These are phyloP conservation scores for Iselma pallidipennis DNA, from an alignment of 2,888 invertebrate genomes.

Conservation along the genomic window DNA sequence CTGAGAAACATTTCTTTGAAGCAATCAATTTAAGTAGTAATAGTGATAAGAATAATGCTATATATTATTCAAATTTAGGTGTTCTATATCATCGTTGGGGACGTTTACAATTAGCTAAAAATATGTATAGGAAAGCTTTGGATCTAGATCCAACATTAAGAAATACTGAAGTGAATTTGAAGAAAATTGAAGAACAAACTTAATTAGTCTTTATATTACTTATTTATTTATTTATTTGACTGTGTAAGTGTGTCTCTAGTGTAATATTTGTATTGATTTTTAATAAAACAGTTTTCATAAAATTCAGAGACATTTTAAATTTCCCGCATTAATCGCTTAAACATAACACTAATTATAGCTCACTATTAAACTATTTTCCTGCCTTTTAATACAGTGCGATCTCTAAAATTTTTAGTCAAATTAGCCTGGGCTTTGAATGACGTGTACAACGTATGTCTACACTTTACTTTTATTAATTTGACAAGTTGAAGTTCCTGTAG, in stretches of 20 bases:
- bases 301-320: not conserved
- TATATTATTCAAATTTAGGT: slow-evolving; percentile 88
- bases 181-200: slow-evolving; percentile 47
- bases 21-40: slow-evolving; percentile 71
- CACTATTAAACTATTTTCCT: too few species aligned
- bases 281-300: too few species aligned
- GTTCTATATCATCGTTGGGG: slow-evolving; percentile 94
- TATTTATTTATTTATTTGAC: not conserved
- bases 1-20: slow-evolving; percentile 78
- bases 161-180: slow-evolving; percentile 73
- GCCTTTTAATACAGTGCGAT: too few species aligned
- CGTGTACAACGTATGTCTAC: too few species aligned
- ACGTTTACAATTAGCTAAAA: slow-evolving; percentile 71
- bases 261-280: too few species aligned
- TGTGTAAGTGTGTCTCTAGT: too few species aligned
- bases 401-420: too few species aligned
- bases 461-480: too few species aligned
- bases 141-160: slow-evolving; percentile 69
- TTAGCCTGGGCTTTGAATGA: too few species aligned
- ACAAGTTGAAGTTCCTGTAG: too few species aligned
- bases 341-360: slow-evolving; percentile 13
- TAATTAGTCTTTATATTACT: not conserved
- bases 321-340: not conserved
- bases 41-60: slow-evolving; percentile 61
- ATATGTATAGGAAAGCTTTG: slow-evolving; percentile 76